Base-by-base conservation (phyloP, 2,797 vertebrate species). In the Hemibagrus guttatus region DNA sequence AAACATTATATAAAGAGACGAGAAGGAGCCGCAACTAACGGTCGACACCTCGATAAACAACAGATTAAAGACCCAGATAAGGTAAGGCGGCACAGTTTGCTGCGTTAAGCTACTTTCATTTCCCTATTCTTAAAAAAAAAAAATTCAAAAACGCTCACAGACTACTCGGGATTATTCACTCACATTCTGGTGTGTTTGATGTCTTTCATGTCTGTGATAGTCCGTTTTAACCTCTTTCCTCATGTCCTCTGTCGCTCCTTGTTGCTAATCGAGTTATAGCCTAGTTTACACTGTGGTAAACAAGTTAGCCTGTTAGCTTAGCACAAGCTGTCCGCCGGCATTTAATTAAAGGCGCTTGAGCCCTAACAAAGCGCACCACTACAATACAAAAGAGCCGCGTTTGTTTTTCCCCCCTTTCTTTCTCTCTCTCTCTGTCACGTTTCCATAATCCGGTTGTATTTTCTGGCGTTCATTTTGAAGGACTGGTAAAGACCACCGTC, bases 271-370 rank as follows among this genome's bases (percentile, higher is more conserved):
- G 68, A 28, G n/a, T 59, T 81, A 82, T 35, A 76, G 56, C 63
- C 72, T 14, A 71, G 79, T 52, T 58, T n/a, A 28, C 81, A 3
- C 84, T 2, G 56, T 13, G 46, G 81, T 85, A 86, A 85, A 84
- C 84, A 83, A 66, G 81, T 92, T 94, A 94, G 93, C 93, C 49
- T 26, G 54, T 63, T 76, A 86, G 94, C 92, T 94, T 93, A 88
- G 84, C 78, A 58, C 69, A 56, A 59, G 52, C 46, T 0, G 19
- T 49, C 59, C 69, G 54, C 56, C 79, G 85, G 78, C 66, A 81
- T 72, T 86, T 86, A 81, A 86, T 81, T 71, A 49, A 81, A 81
- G 74, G 59, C 84, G 84, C 84, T 66, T 49, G 35, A 39, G 42
- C 2, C n/a, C 68, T 2, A 84, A 78, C 84, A 78, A 78, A 85